Conservation (phyloP, 2,797 vertebrate genomes). For the Ctenopoma multispine region DNA sequence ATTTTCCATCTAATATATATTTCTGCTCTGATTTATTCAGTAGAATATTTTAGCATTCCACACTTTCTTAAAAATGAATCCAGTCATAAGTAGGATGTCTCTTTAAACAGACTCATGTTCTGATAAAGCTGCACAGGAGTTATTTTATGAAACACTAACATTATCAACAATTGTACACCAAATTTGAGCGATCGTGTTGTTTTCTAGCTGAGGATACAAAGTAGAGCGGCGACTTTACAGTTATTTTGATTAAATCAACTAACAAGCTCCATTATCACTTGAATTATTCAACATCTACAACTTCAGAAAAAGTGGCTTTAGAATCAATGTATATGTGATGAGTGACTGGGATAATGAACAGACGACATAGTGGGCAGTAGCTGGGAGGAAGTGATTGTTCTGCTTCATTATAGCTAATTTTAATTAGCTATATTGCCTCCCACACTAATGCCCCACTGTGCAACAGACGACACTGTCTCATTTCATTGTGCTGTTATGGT, state of each 20-base stretch:
- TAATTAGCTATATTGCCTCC: slow-evolving; percentile 26
- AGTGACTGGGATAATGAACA: slow-evolving; percentile 25
- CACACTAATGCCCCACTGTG: slow-evolving; percentile 16
- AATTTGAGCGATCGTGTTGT: neutral
- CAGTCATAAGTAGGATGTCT: no score
- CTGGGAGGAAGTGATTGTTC: slow-evolving; percentile 42
- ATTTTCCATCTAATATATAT: neutral
- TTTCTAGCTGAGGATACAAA: no score
- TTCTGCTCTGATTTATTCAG: neutral
- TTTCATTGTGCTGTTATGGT: slow-evolving; percentile 14
- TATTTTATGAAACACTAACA: neutral
- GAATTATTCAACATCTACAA: neutral
- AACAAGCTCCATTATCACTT: neutral
- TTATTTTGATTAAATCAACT: neutral
- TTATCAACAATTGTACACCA: neutral
- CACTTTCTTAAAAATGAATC: neutral
- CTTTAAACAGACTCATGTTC: neutral
- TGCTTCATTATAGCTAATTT: slow-evolving; percentile 47
- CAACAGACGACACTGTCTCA: slow-evolving; percentile 29
- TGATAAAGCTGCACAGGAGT: neutral
- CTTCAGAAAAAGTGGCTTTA: neutral
- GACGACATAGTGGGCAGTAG: slow-evolving; percentile 17
- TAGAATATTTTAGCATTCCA: neutral
- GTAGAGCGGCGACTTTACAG: neutral
- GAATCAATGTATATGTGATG: neutral